Evolutionary conservation across 2,888 invertebrate species (phyloP).

Genomic region (Lycocerus yunnanus): DNA sequence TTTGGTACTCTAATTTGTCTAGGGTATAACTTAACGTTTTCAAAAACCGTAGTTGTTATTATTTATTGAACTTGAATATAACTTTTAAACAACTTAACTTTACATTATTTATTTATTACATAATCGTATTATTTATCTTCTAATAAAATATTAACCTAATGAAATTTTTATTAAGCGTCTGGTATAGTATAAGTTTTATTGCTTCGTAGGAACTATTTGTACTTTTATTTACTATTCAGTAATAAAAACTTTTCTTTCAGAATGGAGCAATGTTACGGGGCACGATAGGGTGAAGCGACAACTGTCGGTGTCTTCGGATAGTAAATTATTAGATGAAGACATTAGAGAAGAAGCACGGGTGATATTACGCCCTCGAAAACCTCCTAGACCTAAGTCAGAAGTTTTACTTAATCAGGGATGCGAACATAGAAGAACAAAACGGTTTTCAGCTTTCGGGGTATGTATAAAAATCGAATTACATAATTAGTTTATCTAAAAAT

Average conservation of each 20-base stretch:
- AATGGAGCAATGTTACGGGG: constrained; percentile 77
- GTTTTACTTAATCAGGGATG: constrained; percentile 80
- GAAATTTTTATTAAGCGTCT: not conserved
- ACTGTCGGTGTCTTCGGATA: constrained; percentile 90
- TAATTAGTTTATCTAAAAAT: not conserved
- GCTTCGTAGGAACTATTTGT: not conserved
- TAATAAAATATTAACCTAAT: not conserved
- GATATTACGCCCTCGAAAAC: constrained; percentile 87
- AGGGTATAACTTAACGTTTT: too few relatives aligned
- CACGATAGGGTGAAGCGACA: constrained; percentile 88
- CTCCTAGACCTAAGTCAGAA: constrained; percentile 94
- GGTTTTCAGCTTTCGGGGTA: constrained; percentile 97
- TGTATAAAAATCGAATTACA: constrained; percentile 52
- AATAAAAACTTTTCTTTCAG: constrained; percentile 57
- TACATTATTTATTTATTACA: not conserved
- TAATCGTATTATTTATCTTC: not conserved
- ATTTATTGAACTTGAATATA: not conserved
- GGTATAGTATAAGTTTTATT: not conserved
- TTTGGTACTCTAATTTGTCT: too few relatives aligned
- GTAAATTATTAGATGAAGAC: constrained; percentile 88
- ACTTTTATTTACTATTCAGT: not conserved
- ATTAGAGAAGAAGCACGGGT: constrained; percentile 88
- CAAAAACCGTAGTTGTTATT: not conserved
- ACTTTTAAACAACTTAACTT: not conserved
- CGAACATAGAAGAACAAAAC: constrained; percentile 81